Evolutionary conservation across 2,888 invertebrate species (phyloP).

Genomic region (Noctua fimbriata): DNA sequence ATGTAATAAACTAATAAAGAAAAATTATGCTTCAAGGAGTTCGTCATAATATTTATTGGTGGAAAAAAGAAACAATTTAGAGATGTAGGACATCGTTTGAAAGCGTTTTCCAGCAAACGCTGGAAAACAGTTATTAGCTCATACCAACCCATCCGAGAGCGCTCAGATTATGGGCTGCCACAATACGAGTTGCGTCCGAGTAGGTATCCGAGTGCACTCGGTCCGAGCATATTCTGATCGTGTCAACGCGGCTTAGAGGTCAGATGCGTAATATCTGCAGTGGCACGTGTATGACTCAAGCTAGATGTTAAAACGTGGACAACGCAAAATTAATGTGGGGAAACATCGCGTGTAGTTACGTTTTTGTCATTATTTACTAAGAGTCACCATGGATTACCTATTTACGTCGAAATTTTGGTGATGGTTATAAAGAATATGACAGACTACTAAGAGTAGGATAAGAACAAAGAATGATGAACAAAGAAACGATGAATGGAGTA

Average conservation of each 20-base stretch:
- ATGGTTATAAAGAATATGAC: neutral
- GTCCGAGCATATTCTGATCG: too few relatives aligned
- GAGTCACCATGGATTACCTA: neutral
- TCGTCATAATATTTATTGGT: neutral
- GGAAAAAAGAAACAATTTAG: neutral
- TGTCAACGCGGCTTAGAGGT: neutral
- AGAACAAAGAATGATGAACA: neutral
- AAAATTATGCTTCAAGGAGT: neutral
- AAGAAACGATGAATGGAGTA: neutral
- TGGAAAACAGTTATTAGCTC: too few relatives aligned
- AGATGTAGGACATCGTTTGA: neutral
- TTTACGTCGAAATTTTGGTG: neutral
- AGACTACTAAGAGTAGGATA: neutral
- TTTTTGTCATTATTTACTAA: neutral
- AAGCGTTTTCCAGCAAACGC: neutral
- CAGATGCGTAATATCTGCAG: neutral
- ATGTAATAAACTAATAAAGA: neutral
- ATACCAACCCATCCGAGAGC: too few relatives aligned
- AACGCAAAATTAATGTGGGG: neutral
- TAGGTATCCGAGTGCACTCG: too few relatives aligned
- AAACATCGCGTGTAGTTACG: neutral
- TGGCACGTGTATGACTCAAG: constrained; percentile 9
- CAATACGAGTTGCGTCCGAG: too few relatives aligned
- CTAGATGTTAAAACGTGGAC: neutral
- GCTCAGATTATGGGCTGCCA: too few relatives aligned